Conservation (phyloP, 35 echinoderm and acorn worm genomes). For the Heliocidaris erythrogramma region DNA sequence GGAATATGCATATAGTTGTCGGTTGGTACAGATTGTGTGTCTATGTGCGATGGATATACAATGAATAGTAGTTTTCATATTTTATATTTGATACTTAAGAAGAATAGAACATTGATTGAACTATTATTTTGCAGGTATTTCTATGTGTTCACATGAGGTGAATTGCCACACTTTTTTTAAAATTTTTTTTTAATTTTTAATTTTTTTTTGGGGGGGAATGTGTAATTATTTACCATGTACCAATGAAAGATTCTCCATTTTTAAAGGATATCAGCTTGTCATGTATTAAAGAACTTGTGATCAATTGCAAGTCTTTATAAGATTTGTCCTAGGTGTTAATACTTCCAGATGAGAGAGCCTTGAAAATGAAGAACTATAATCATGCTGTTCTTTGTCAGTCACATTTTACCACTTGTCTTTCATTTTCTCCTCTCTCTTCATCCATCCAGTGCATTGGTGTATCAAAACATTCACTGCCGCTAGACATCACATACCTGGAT, state of each 20-base stretch:
- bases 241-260: too few species aligned
- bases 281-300: too few species aligned
- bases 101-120: not conserved
- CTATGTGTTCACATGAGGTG: not conserved
- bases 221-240: too few species aligned
- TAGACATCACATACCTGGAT: constrained; percentile 82
- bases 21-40: too few species aligned
- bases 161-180: not conserved
- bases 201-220: too few species aligned
- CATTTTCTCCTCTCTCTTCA: not conserved
- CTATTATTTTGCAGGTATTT: not conserved
- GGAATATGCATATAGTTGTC: too few species aligned
- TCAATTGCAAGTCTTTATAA: too few species aligned
- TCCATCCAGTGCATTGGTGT: constrained; percentile 75
- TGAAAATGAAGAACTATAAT: not conserved
- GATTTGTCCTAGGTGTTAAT: too few species aligned
- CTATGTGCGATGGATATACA: too few species aligned
- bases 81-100: not conserved
- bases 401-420: not conserved
- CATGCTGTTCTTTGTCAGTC: not conserved
- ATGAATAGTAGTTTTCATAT: not conserved
- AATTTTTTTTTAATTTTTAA: not conserved
- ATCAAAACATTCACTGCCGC: constrained; percentile 68
- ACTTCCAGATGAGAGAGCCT: not conserved
- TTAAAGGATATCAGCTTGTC: too few species aligned